phyloP scores from a whole-genome alignment of 2,113 vertebrate genomes.

The Peromyscus polionotus region DNA sequence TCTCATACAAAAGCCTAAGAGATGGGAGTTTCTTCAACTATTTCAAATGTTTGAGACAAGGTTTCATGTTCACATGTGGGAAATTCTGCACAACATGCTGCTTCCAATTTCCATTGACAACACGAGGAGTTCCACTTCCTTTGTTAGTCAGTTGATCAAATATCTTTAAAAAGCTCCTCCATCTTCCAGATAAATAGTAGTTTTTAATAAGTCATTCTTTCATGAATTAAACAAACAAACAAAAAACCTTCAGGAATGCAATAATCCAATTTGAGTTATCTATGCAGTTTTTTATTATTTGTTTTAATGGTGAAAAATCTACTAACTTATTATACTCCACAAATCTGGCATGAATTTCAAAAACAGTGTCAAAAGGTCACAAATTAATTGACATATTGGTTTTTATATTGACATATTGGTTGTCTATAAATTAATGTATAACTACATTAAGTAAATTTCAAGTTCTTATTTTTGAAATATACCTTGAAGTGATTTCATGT shows the following conservation, averaged over 20 bases:
- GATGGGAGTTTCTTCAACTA: not conserved
- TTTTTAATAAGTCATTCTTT: not conserved
- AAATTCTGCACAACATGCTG: not conserved
- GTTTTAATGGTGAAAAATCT: not conserved
- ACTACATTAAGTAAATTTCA: not conserved
- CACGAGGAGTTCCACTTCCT: rapidly evolving
- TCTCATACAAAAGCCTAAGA: not conserved
- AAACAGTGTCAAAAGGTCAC: not conserved
- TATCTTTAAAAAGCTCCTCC: not conserved
- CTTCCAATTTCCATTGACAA: not conserved
- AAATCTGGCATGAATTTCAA: not conserved
- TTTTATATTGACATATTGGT: not conserved
- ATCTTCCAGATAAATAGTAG: not conserved
- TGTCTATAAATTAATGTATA: not conserved
- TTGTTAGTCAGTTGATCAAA: not conserved
- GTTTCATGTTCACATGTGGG: no score
- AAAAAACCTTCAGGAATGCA: not conserved
- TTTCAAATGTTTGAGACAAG: not conserved
- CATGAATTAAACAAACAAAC: not conserved
- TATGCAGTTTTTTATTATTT: not conserved
- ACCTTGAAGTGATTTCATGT: constrained; percentile 8
- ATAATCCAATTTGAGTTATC: not conserved
- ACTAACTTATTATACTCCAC: not conserved
- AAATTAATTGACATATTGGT: constrained; percentile 1
- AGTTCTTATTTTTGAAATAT: constrained; percentile 39